Percentiles rank a stretch among this genome's conserved stretches.
Conservation (phyloP, 2,113 vertebrate species). For the Noctilio leporinus region DNA sequence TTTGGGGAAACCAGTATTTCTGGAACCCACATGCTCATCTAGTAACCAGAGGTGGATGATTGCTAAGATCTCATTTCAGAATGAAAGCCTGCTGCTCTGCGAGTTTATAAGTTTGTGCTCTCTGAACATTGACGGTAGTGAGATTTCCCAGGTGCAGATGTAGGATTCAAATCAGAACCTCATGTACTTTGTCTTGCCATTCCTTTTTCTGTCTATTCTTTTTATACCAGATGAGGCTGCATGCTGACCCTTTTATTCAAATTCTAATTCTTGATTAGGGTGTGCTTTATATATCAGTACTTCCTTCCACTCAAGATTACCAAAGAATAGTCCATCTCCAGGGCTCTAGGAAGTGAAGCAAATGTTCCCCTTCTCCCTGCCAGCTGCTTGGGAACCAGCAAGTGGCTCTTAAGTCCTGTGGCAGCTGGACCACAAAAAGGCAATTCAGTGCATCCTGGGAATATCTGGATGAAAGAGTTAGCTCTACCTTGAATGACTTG, state of each 20-base stretch:
- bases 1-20: background rate
- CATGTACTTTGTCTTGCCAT: background rate
- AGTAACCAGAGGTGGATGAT: background rate
- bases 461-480: background rate
- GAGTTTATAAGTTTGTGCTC: background rate
- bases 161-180: background rate
- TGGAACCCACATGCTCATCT: background rate
- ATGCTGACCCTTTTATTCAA: background rate
- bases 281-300: background rate
- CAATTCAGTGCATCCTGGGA: background rate
- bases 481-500: background rate
- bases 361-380: background rate
- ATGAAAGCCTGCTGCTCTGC: background rate
- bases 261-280: background rate
- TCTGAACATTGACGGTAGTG: background rate
- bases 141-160: fast-evolving
- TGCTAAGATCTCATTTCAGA: background rate
- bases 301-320: background rate
- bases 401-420: background rate
- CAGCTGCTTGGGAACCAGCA: background rate
- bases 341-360: background rate
- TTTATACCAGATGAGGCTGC: background rate
- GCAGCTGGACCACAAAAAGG: background rate
- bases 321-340: background rate
- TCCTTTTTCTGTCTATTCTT: background rate